Evolutionary conservation across 2,113 vertebrate species (phyloP).

Genomic region (Shinisaurus crocodilurus): DNA sequence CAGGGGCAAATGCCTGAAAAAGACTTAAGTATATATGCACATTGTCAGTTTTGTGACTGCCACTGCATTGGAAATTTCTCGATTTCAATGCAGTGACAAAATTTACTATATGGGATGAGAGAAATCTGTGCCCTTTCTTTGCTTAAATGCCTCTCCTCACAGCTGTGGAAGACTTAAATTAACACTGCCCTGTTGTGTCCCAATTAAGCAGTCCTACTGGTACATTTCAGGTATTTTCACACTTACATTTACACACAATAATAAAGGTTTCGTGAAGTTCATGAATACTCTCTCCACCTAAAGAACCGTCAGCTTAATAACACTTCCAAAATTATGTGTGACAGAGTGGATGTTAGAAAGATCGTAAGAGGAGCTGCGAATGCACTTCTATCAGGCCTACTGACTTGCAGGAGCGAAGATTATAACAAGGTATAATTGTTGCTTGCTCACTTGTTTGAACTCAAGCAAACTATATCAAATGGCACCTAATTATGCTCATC

Average conservation of each 20-base stretch:
- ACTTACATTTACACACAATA: constrained; percentile 70
- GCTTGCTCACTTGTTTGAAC: constrained; percentile 81
- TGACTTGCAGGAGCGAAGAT: constrained; percentile 72
- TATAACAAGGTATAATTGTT: constrained; percentile 79
- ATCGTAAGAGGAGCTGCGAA: constrained; percentile 78
- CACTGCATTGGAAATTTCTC: constrained; percentile 24
- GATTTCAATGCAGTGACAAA: constrained; percentile 72
- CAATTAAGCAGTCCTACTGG: constrained; percentile 69
- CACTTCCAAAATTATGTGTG: constrained; percentile 77
- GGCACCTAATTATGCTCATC: constrained; percentile 80
- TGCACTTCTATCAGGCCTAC: constrained; percentile 66
- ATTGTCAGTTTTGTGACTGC: not conserved
- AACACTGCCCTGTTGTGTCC: constrained; percentile 63
- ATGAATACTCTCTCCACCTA: constrained; percentile 68
- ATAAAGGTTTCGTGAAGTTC: constrained; percentile 70
- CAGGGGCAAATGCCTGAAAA: no score
- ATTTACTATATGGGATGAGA: constrained; percentile 62
- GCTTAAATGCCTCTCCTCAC: constrained; percentile 61
- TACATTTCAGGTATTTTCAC: constrained; percentile 75
- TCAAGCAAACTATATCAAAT: constrained; percentile 81
- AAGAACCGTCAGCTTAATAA: constrained; percentile 75
- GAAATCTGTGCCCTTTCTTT: constrained; percentile 59
- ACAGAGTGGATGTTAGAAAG: constrained; percentile 72
- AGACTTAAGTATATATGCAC: not conserved
- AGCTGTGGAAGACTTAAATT: constrained; percentile 70